A percentile compares a stretch with the other conserved stretches of the same genome.
phyloP scores from a whole-genome alignment of 2,888 invertebrate genomes.

The Neocrepidodera transversa region DNA sequence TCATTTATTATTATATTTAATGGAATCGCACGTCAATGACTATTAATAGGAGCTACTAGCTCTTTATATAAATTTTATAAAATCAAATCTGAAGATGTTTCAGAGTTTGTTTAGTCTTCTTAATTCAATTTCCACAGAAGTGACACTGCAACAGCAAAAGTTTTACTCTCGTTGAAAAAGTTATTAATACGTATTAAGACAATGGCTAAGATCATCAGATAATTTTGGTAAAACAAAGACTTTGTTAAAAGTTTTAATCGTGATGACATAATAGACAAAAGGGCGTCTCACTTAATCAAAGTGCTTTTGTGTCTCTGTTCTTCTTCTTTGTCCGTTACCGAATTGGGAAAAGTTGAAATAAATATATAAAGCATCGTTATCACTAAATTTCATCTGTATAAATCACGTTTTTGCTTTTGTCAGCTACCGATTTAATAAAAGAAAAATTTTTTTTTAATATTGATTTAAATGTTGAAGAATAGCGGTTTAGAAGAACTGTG shows the following conservation, averaged over 20 bases:
- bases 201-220: constrained; percentile 24
- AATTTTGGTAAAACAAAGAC: constrained; percentile 22
- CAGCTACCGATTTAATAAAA: background rate
- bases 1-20: constrained; percentile 25
- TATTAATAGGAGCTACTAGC: constrained; percentile 1
- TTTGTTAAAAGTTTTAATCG: constrained; percentile 27
- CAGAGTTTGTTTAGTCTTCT: no score
- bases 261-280: constrained; percentile 22
- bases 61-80: no score
- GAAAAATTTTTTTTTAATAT: no score
- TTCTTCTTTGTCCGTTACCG: constrained; percentile 6
- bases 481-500: no score
- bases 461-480: no score
- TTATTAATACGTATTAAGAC: constrained; percentile 20
- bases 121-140: no score
- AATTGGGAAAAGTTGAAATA: constrained; percentile 15
- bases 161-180: constrained; percentile 10
- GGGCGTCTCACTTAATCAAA: constrained; percentile 21
- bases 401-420: constrained; percentile 7
- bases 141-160: background rate
- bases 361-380: constrained; percentile 10
- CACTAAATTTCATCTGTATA: constrained; percentile 7
- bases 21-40: constrained; percentile 16
- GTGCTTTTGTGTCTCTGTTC: constrained; percentile 23
- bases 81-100: no score